These are phyloP conservation scores for Odobenus rosmarus DNA, from an alignment of 2,113 vertebrate species.

Conservation along the genomic window DNA sequence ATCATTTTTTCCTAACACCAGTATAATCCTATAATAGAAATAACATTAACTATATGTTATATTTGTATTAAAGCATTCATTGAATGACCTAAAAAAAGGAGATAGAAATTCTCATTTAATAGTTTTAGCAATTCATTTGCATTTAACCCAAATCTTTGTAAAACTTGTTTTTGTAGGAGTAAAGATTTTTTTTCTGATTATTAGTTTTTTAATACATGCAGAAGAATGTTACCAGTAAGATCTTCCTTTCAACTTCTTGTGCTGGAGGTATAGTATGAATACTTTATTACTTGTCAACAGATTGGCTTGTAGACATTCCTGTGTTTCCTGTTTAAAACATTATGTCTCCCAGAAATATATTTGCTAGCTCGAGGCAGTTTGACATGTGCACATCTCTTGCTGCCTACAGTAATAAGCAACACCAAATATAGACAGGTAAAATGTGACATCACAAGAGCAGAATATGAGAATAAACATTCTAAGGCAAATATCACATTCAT, in stretches of 20 bases:
- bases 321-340: slow-evolving; percentile 77
- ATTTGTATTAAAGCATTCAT: background rate
- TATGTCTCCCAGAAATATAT: slow-evolving; percentile 72
- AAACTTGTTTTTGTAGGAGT: background rate
- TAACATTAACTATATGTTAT: background rate
- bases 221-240: background rate
- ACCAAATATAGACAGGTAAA: slow-evolving; percentile 63
- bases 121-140: background rate
- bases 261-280: slow-evolving; percentile 64
- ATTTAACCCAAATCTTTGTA: background rate
- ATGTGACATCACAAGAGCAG: slow-evolving; percentile 59
- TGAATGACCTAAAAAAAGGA: background rate
- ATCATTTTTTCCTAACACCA: background rate
- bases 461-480: slow-evolving; percentile 32
- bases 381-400: slow-evolving; percentile 61
- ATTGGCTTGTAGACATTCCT: slow-evolving; percentile 69
- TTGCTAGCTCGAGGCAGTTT: slow-evolving; percentile 80
- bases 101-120: background rate
- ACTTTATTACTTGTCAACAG: slow-evolving; percentile 73
- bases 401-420: slow-evolving; percentile 69
- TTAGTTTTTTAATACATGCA: background rate
- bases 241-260: slow-evolving; percentile 63
- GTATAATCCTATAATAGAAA: background rate
- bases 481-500: slow-evolving; percentile 68
- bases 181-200: background rate